These are phyloP conservation scores for Gasterosteus aculeatus DNA, from an alignment of 2,113 vertebrate species.

Conservation along the genomic window DNA sequence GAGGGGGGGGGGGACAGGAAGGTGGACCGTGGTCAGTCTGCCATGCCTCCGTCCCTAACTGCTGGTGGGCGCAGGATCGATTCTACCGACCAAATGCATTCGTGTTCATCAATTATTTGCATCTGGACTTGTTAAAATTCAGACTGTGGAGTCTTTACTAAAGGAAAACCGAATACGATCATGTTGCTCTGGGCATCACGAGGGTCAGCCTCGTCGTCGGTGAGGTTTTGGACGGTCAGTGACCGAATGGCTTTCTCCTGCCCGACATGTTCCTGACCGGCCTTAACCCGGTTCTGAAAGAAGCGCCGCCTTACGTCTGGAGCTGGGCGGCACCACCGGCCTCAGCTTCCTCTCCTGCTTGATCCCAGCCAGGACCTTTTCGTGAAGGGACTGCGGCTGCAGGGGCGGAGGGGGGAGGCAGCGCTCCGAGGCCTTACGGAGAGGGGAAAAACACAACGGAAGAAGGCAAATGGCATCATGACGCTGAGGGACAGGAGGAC, in stretches of 20 bases:
- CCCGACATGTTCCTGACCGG: neutral
- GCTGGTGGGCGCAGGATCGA: too few species aligned
- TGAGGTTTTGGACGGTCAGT: neutral
- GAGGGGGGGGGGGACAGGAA: constrained; percentile 13
- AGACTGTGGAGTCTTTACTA: too few species aligned
- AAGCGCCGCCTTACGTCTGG: constrained; percentile 78
- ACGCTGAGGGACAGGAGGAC: neutral
- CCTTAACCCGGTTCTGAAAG: neutral
- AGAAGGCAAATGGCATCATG: too few species aligned
- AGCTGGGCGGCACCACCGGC: constrained; percentile 73
- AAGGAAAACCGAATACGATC: too few species aligned
- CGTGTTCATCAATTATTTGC: too few species aligned
- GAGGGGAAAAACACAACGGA: neutral
- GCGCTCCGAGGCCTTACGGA: constrained; percentile 87
- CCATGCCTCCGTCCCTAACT: too few species aligned
- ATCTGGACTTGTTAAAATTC: too few species aligned
- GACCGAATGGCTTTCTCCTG: neutral
- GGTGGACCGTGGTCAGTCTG: neutral
- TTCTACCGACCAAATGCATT: too few species aligned
- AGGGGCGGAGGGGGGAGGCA: constrained; percentile 87
- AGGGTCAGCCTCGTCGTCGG: too few species aligned
- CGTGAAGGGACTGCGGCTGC: constrained; percentile 86
- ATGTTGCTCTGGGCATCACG: too few species aligned
- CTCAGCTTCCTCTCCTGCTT: constrained; percentile 90
- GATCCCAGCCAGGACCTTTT: constrained; percentile 92